Evolutionary conservation across 2,888 invertebrate species (phyloP).

Genomic region (Acanthoscelides obtectus): DNA sequence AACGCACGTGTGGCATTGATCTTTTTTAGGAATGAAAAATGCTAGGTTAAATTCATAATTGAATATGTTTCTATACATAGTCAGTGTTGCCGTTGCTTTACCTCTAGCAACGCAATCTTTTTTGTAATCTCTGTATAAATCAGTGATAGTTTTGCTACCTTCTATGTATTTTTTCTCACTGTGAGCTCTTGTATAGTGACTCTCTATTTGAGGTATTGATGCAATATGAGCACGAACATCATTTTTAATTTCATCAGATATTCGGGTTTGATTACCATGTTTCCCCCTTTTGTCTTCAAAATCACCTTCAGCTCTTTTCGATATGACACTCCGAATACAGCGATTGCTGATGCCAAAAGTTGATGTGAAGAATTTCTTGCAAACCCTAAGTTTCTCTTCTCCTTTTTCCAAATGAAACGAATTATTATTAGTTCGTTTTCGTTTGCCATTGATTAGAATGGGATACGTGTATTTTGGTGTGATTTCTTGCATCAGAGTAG

Average conservation of each 20-base stretch:
- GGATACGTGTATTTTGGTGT: slow-evolving; percentile 1
- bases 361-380: slow-evolving; percentile 4
- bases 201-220: slow-evolving; percentile 6
- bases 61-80: slow-evolving; percentile 11
- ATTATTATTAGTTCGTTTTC: slow-evolving; percentile 3
- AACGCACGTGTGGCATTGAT: slow-evolving; percentile 12
- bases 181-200: slow-evolving; percentile 4
- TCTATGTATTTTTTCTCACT: slow-evolving; percentile 7
- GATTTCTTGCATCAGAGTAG: neutral
- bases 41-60: too few relatives aligned
- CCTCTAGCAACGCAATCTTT: slow-evolving; percentile 3
- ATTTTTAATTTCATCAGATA: slow-evolving; percentile 1
- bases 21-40: slow-evolving; percentile 16
- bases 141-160: slow-evolving; percentile 5
- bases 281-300: slow-evolving; percentile 1
- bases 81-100: slow-evolving; percentile 7
- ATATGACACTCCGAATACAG: slow-evolving; percentile 3
- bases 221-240: slow-evolving; percentile 3
- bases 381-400: slow-evolving; percentile 1
- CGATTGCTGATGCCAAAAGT: slow-evolving; percentile 1
- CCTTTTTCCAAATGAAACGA: slow-evolving; percentile 3
- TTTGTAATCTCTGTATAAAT: slow-evolving; percentile 10
- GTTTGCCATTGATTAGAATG: neutral
- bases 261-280: neutral
- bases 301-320: neutral